Evolutionary conservation across 2,888 invertebrate species (phyloP).

Genomic region (Tromatobia lineatoria): DNA sequence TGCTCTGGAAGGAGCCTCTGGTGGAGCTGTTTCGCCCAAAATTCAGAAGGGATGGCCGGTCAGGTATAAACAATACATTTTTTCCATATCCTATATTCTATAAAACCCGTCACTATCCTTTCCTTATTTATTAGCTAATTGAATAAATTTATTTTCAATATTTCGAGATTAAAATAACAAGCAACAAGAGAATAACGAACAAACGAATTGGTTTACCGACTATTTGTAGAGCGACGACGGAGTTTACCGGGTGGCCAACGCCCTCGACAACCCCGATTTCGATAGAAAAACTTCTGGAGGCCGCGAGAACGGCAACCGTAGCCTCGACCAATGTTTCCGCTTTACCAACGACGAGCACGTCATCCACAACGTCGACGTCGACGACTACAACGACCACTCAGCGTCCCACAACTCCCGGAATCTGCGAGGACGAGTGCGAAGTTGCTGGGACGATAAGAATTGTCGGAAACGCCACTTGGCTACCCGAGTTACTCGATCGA

Average conservation of each 20-base stretch:
- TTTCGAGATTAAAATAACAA: too few relatives aligned
- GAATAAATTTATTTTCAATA: too few relatives aligned
- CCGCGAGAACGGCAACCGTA: constrained; percentile 88
- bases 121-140: too few relatives aligned
- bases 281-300: constrained; percentile 92
- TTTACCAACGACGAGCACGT: constrained; percentile 86
- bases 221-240: constrained; percentile 90
- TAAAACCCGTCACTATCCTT: too few relatives aligned
- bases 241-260: constrained; percentile 96
- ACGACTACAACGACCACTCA: constrained; percentile 91
- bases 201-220: constrained; percentile 26
- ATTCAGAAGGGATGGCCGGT: constrained; percentile 95
- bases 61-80: too few relatives aligned
- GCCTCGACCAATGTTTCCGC: constrained; percentile 86
- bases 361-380: constrained; percentile 88
- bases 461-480: constrained; percentile 91
- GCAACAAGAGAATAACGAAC: too few relatives aligned
- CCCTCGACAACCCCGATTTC: constrained; percentile 95
- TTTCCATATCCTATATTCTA: too few relatives aligned
- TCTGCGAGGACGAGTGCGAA: constrained; percentile 92
- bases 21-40: constrained; percentile 87
- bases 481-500: constrained; percentile 94
- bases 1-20: constrained; percentile 72
- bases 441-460: constrained; percentile 95
- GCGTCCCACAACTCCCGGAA: constrained; percentile 91